Evolutionary conservation across 2,888 invertebrate genomes (phyloP).

Genomic region (Acronicta psi): DNA sequence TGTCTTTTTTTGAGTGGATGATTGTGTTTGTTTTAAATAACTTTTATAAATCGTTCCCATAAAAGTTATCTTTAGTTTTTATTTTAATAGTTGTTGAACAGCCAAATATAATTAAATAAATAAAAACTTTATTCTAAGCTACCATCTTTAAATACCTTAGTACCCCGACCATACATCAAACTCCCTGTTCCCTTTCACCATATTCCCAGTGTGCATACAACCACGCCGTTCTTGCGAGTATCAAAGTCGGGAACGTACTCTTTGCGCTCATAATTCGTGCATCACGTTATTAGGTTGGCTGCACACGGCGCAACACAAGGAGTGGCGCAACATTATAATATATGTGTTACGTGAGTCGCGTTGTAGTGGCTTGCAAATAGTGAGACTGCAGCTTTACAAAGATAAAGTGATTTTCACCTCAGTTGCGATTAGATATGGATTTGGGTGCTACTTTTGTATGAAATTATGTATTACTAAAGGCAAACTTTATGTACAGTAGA

Average conservation of each 20-base stretch:
- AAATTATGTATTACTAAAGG: background rate
- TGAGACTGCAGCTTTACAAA: background rate
- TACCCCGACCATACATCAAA: background rate
- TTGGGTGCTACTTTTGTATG: background rate
- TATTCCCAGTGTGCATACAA: slow-evolving; percentile 22
- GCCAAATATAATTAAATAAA: too few species aligned
- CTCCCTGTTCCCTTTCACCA: slow-evolving; percentile 13
- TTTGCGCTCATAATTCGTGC: slow-evolving; percentile 64
- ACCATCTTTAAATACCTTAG: too few species aligned
- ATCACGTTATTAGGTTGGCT: slow-evolving; percentile 54
- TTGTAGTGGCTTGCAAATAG: slow-evolving; percentile 17
- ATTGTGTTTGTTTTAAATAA: too few species aligned
- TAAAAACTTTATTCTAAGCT: too few species aligned
- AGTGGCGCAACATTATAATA: slow-evolving; percentile 23
- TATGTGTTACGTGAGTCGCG: slow-evolving; percentile 32
- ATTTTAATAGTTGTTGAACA: too few species aligned
- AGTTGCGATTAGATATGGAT: background rate
- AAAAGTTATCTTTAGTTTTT: too few species aligned
- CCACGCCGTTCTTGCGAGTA: slow-evolving; percentile 19
- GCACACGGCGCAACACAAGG: slow-evolving; percentile 33
- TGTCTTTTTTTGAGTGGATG: too few species aligned
- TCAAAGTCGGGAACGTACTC: slow-evolving; percentile 20
- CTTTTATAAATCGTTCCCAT: too few species aligned
- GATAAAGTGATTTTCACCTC: slow-evolving; percentile 11
- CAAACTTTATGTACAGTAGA: too few species aligned